These are phyloP conservation scores for Pseudobourletiella spinata DNA, from an alignment of 1,140 invertebrate genomes.

Conservation along the genomic window DNA sequence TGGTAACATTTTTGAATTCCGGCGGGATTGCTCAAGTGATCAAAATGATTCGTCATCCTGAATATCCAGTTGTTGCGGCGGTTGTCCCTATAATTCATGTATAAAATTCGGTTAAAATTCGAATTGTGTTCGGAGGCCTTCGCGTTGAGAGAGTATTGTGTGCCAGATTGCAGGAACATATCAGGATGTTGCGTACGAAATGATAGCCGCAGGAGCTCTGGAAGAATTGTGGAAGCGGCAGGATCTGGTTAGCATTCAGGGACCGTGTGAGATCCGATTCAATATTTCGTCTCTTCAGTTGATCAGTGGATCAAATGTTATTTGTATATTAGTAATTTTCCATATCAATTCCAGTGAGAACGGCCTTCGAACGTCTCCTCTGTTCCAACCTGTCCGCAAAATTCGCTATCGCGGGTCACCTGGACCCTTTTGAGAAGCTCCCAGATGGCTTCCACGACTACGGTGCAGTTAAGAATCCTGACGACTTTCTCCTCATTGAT, in stretches of 20 bases:
- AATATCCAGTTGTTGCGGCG: slow-evolving; percentile 15
- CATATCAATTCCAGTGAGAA: slow-evolving; percentile 11
- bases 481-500: neutral
- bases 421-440: slow-evolving; percentile 22
- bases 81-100: slow-evolving; percentile 24
- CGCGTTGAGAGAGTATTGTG: no score
- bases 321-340: no score
- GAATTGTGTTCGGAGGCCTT: no score
- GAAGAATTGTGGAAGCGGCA: slow-evolving; percentile 24
- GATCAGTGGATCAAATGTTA: no score
- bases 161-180: slow-evolving; percentile 10
- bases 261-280: slow-evolving; percentile 18
- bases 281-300: no score
- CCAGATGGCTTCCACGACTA: slow-evolving; percentile 17
- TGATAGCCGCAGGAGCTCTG: slow-evolving; percentile 20
- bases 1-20: slow-evolving; percentile 16
- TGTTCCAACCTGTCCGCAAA: slow-evolving; percentile 21
- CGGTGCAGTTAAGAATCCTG: neutral
- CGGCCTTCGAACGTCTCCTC: slow-evolving; percentile 20
- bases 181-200: slow-evolving; percentile 10
- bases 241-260: slow-evolving; percentile 25
- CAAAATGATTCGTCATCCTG: slow-evolving; percentile 14
- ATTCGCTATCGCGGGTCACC: slow-evolving; percentile 22
- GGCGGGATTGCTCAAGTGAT: slow-evolving; percentile 8
- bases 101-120: no score